Conservation (phyloP, 30 jellyfish, hydroid and myxozoan genomes). For the Aurelia coerulea region DNA sequence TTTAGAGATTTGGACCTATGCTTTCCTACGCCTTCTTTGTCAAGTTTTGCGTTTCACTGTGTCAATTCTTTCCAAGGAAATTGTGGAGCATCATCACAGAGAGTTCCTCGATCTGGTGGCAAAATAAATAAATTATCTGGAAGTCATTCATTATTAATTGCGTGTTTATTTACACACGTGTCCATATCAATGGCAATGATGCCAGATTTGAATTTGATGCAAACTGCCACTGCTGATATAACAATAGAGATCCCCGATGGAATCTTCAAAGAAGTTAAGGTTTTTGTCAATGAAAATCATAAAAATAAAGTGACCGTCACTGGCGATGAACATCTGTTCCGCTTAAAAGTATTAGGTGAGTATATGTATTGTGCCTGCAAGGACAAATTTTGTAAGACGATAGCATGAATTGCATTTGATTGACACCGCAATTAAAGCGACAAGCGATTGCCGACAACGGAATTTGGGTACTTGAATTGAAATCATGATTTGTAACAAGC, state of each 20-base stretch:
- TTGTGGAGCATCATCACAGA: too few relatives aligned
- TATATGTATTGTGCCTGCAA: neutral
- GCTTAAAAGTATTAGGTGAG: constrained; percentile 48
- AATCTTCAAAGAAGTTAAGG: constrained; percentile 10
- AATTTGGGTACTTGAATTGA: too few relatives aligned
- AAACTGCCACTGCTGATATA: constrained; percentile 55
- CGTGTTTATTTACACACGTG: constrained; percentile 8
- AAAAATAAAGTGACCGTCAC: constrained; percentile 19
- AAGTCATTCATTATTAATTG: constrained; percentile 10
- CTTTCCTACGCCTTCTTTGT: too few relatives aligned
- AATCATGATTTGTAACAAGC: too few relatives aligned
- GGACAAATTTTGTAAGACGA: too few relatives aligned
- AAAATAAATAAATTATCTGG: neutral
- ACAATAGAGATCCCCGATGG: constrained; percentile 51
- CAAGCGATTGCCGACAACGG: neutral
- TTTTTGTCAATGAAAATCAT: constrained; percentile 26
- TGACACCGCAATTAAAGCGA: too few relatives aligned
- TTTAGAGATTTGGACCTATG: too few relatives aligned
- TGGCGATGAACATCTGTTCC: constrained; percentile 50
- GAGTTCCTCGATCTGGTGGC: neutral
- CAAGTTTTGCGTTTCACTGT: too few relatives aligned
- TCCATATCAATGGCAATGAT: constrained; percentile 17
- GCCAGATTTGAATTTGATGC: constrained; percentile 21
- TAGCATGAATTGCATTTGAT: too few relatives aligned
- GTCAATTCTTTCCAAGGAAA: too few relatives aligned